Percentiles rank a stretch among this genome's conserved stretches.
Evolutionary conservation across 64 coral and sea anemone genomes (phyloP).

Genomic region (Pocillopora verrucosa): DNA sequence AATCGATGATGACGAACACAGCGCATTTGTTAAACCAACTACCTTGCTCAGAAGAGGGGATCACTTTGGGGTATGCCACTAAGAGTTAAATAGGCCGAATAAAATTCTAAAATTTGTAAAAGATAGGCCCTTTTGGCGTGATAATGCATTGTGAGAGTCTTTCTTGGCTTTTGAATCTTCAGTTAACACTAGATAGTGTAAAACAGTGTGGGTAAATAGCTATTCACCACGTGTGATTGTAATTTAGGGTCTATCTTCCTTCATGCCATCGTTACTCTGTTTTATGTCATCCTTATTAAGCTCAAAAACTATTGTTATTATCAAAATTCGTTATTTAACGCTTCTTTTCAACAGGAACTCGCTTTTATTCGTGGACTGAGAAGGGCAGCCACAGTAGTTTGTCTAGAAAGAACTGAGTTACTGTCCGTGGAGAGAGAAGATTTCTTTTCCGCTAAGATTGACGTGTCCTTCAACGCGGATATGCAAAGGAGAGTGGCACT

Average conservation of each 20-base stretch:
- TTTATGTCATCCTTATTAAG: too few relatives aligned
- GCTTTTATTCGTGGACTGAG: constrained; percentile 73
- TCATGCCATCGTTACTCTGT: too few relatives aligned
- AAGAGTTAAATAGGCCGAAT: background rate
- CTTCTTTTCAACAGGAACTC: constrained; percentile 59
- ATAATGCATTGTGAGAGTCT: too few relatives aligned
- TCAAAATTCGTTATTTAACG: too few relatives aligned
- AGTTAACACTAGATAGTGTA: too few relatives aligned
- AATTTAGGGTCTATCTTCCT: too few relatives aligned
- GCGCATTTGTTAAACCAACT: constrained; percentile 58
- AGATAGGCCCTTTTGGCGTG: too few relatives aligned
- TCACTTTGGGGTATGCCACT: constrained; percentile 83
- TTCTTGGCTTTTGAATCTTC: too few relatives aligned
- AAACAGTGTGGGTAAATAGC: too few relatives aligned
- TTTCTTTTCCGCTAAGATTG: constrained; percentile 76
- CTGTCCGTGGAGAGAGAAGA: constrained; percentile 86
- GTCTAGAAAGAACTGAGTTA: constrained; percentile 79
- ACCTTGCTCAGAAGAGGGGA: constrained; percentile 78
- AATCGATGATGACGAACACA: constrained; percentile 63
- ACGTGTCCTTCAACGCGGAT: constrained; percentile 69
- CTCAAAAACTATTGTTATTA: too few relatives aligned
- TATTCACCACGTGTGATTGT: too few relatives aligned
- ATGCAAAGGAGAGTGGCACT: constrained; percentile 67
- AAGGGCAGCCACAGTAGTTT: constrained; percentile 90
- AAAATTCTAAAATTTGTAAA: too few relatives aligned